Evolutionary conservation across 2,797 vertebrate genomes (phyloP).

Genomic region (Acanthurus leucopareius): DNA sequence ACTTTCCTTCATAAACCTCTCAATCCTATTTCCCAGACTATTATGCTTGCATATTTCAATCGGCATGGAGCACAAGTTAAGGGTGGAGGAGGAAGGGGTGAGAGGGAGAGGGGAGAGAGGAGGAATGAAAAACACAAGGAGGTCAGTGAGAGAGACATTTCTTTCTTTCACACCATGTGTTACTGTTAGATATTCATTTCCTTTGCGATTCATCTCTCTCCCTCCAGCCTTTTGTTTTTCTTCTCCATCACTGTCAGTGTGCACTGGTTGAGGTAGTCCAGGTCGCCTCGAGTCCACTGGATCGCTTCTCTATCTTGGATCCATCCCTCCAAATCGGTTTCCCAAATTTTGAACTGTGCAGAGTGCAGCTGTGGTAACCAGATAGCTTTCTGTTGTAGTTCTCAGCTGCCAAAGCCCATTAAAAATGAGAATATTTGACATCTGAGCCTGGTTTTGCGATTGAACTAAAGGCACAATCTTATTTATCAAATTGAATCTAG

Average conservation of each 20-base stretch:
- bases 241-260: constrained; percentile 75
- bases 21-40: constrained; percentile 76
- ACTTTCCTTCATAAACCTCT: constrained; percentile 71
- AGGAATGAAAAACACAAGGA: constrained; percentile 81
- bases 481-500: constrained; percentile 60
- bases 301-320: constrained; percentile 71
- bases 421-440: constrained; percentile 76
- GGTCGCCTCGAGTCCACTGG: constrained; percentile 71
- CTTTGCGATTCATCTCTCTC: constrained; percentile 70
- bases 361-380: constrained; percentile 75
- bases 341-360: constrained; percentile 69
- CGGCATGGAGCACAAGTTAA: constrained; percentile 54
- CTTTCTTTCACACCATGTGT: constrained; percentile 83
- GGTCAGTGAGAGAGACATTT: constrained; percentile 77
- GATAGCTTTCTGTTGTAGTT: constrained; percentile 70
- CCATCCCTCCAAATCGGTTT: constrained; percentile 68
- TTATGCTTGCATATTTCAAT: constrained; percentile 81
- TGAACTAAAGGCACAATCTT: constrained; percentile 63
- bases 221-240: constrained; percentile 75
- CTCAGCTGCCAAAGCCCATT: constrained; percentile 69
- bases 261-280: constrained; percentile 72
- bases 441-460: constrained; percentile 63
- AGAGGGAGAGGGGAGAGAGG: constrained; percentile 33
- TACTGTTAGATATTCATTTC: constrained; percentile 83
- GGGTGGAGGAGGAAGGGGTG: constrained; percentile 61